phyloP scores from a whole-genome alignment of 2,888 invertebrate species.

The Drosophila paucipuncta region DNA sequence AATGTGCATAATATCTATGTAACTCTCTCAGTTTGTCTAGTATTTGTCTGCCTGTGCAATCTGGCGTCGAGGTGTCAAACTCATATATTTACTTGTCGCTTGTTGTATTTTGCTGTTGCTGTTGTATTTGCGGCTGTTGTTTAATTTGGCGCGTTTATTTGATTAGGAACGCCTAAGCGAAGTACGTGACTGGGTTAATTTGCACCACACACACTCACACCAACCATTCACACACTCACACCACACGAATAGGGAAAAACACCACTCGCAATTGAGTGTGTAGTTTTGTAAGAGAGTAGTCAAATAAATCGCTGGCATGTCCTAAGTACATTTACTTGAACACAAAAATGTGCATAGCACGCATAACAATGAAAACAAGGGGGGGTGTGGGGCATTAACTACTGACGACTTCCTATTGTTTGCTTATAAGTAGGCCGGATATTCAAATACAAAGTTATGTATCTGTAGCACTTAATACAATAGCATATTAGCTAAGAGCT shows the following conservation, averaged over 20 bases:
- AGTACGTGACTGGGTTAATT: conserved; percentile 77
- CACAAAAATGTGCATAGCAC: conserved; percentile 67
- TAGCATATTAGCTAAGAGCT: not conserved
- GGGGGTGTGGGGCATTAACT: conserved; percentile 42
- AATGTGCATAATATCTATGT: conserved; percentile 10
- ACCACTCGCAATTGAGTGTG: conserved; percentile 17
- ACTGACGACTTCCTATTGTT: conserved; percentile 57
- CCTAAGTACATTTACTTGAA: conserved; percentile 60
- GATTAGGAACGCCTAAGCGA: conserved; percentile 75
- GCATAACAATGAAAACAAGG: conserved; percentile 71
- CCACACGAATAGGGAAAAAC: not conserved
- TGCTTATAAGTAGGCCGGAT: conserved; percentile 51
- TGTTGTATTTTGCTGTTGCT: conserved; percentile 36
- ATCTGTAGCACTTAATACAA: not conserved
- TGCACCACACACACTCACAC: conserved; percentile 35
- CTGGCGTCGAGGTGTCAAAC: conserved; percentile 68
- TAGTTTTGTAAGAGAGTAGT: conserved; percentile 47
- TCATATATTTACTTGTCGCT: conserved; percentile 71
- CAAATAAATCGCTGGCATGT: conserved; percentile 77
- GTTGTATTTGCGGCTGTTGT: conserved; percentile 55
- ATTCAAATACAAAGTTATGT: conserved; percentile 46
- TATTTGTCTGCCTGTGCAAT: conserved; percentile 19
- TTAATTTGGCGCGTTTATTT: conserved; percentile 80
- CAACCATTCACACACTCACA: not conserved
- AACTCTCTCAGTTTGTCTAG: not conserved